These are phyloP conservation scores for Phalanger gymnotis DNA, from an alignment of 2,797 vertebrate species.

Conservation along the genomic window DNA sequence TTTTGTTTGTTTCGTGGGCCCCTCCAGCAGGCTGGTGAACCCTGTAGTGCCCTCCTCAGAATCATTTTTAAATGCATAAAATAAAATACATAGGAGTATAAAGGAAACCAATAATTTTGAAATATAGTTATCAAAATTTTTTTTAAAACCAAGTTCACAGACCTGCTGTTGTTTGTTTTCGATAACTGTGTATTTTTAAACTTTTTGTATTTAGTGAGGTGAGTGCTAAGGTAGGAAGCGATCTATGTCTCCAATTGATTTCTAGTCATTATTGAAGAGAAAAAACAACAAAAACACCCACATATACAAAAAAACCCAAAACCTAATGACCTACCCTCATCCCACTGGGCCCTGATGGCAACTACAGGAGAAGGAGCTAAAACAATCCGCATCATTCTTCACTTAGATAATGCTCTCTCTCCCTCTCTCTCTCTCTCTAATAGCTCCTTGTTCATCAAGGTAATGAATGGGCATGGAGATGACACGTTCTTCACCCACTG, in stretches of 20 bases:
- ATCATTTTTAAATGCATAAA: not conserved
- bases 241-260: conserved; percentile 55
- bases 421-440: conserved; percentile 82
- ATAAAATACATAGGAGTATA: not conserved
- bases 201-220: conserved; percentile 60
- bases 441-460: conserved; percentile 88
- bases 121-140: not conserved
- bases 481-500: conserved; percentile 81
- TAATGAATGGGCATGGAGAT: conserved; percentile 82
- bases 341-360: conserved; percentile 54
- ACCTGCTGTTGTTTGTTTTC: not conserved
- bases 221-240: conserved; percentile 57
- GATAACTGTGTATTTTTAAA: conserved; percentile 50
- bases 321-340: conserved; percentile 34
- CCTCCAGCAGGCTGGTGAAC: not conserved
- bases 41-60: not conserved
- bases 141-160: conserved; percentile 11
- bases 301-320: not conserved
- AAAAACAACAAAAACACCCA: conserved; percentile 25
- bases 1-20: not conserved
- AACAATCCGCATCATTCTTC: conserved; percentile 82
- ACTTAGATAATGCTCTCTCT: conserved; percentile 82
- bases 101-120: not conserved
- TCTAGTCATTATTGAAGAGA: conserved; percentile 36
- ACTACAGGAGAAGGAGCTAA: conserved; percentile 74